Evolutionary conservation across 92 coral and sea anemone species (phyloP).

Genomic region (Metridium senile): DNA sequence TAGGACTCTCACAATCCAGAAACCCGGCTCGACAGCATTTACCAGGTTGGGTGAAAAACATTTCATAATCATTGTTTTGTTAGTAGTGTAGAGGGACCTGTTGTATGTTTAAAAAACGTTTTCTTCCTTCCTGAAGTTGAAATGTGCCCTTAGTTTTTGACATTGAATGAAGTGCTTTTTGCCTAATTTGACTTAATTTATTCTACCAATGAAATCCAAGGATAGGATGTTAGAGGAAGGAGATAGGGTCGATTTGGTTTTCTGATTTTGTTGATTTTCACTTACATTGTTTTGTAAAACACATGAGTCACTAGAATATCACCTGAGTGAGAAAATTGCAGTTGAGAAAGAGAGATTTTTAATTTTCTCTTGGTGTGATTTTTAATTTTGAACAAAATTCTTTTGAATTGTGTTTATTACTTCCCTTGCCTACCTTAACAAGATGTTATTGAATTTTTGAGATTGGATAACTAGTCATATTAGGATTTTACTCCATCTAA

Average conservation of each 20-base stretch:
- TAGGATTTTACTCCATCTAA: not conserved
- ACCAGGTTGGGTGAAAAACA: slow-evolving; percentile 31
- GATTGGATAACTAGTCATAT: not conserved
- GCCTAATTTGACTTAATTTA: not conserved
- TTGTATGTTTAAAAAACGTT: not conserved
- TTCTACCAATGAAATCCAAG: not conserved
- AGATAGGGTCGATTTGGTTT: not conserved
- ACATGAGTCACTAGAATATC: slow-evolving; percentile 2
- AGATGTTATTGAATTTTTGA: slow-evolving; percentile 4
- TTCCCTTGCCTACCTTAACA: not conserved
- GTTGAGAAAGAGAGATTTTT: not conserved
- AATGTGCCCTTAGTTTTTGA: not conserved
- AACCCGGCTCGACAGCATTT: slow-evolving; percentile 32
- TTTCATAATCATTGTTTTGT: slow-evolving; percentile 21
- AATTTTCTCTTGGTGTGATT: slow-evolving; percentile 4
- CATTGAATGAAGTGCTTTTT: slow-evolving; percentile 7
- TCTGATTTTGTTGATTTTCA: slow-evolving; percentile 7
- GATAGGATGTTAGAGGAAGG: not conserved
- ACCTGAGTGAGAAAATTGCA: not conserved
- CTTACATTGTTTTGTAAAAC: slow-evolving; percentile 7
- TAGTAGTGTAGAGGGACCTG: slow-evolving; percentile 13
- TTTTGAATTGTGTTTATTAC: not conserved
- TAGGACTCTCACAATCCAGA: slow-evolving; percentile 43
- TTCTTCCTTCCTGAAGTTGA: not conserved
- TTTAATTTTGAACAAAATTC: not conserved